Conservation (phyloP, 2,797 vertebrate genomes). For the Bradypus variegatus region DNA sequence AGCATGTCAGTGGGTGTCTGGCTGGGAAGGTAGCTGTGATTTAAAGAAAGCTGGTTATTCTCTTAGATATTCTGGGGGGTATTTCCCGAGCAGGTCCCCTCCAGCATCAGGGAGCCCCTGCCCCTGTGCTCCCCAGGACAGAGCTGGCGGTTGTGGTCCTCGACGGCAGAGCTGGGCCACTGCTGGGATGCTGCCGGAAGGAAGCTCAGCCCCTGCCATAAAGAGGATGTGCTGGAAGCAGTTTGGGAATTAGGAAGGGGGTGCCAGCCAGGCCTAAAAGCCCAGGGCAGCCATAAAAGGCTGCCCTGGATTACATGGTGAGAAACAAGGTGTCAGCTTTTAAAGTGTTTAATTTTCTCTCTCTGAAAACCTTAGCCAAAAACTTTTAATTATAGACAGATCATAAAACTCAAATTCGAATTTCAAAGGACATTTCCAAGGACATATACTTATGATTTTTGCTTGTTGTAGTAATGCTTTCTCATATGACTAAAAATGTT, state of each 20-base stretch:
- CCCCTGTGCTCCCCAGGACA: too few relatives aligned
- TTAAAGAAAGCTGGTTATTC: neutral
- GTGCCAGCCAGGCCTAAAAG: conserved; percentile 29
- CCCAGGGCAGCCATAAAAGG: conserved; percentile 62
- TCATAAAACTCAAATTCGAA: conserved; percentile 47
- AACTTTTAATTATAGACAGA: conserved; percentile 37
- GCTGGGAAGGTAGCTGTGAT: neutral
- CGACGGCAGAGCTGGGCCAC: too few relatives aligned
- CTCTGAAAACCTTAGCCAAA: conserved; percentile 20
- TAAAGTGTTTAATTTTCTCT: conserved; percentile 41
- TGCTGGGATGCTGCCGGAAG: neutral
- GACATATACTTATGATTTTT: neutral
- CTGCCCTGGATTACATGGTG: conserved; percentile 61
- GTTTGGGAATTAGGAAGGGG: conserved; percentile 39
- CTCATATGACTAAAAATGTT: neutral
- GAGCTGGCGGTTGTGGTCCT: too few relatives aligned
- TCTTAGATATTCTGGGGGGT: neutral
- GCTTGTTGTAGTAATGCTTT: neutral
- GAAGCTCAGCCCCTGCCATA: conserved; percentile 22
- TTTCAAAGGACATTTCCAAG: conserved; percentile 14
- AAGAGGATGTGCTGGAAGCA: conserved; percentile 40
- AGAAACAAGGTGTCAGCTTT: conserved; percentile 51
- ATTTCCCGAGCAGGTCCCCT: neutral
- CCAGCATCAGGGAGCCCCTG: too few relatives aligned
- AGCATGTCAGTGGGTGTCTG: fast-evolving